Evolutionary conservation across 1,140 invertebrate species (phyloP).

Genomic region (Telenomus remus): DNA sequence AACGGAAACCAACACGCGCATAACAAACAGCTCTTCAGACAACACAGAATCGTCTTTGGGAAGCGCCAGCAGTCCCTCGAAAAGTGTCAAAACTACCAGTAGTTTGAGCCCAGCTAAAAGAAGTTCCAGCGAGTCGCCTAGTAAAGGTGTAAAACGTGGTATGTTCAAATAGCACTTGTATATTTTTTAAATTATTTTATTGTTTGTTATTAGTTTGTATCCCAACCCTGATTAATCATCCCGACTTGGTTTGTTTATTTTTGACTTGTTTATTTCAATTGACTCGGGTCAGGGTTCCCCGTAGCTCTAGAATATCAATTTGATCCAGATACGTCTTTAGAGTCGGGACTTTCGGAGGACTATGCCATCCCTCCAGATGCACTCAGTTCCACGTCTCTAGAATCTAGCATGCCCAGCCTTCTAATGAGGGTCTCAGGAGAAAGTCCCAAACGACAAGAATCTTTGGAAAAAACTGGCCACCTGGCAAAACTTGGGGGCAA

Average conservation of each 20-base stretch:
- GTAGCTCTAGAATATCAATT: conserved; percentile 53
- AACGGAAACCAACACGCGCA: conserved; percentile 74
- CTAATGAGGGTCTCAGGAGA: conserved; percentile 80
- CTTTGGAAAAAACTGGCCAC: conserved; percentile 93
- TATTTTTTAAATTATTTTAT: not conserved
- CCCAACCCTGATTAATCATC: not conserved
- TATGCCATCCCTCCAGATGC: conserved; percentile 97
- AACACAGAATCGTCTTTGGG: conserved; percentile 77
- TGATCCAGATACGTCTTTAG: conserved; percentile 88
- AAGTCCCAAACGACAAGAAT: conserved; percentile 84
- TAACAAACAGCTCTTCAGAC: conserved; percentile 75
- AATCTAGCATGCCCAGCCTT: conserved; percentile 82
- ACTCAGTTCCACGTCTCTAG: conserved; percentile 84
- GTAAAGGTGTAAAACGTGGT: conserved; percentile 80
- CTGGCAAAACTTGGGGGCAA: conserved; percentile 96
- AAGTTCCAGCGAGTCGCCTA: conserved; percentile 88
- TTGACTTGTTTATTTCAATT: not conserved
- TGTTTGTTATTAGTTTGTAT: not conserved
- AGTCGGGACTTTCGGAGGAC: conserved; percentile 95
- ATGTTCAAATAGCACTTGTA: conserved; percentile 9
- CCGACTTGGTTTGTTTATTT: not conserved
- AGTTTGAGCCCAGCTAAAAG: conserved; percentile 89
- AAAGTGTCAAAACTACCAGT: conserved; percentile 88
- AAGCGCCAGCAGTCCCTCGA: conserved; percentile 86
- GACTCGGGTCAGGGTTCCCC: conserved; percentile 4